phyloP scores from a whole-genome alignment of 2,888 invertebrate species.

The Chalcosyrphus nemorum region DNA sequence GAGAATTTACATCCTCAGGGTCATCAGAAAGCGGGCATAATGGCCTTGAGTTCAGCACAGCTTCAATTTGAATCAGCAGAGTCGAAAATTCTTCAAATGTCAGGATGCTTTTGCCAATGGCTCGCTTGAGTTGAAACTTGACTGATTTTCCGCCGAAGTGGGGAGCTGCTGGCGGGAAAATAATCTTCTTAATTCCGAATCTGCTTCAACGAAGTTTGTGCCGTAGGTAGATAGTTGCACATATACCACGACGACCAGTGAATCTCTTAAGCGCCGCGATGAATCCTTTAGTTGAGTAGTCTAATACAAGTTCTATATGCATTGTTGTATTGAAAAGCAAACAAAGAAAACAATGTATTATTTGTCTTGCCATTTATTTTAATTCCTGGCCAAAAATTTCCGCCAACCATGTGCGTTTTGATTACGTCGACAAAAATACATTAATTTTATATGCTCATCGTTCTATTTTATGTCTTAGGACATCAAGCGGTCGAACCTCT shows the following conservation, averaged over 20 bases:
- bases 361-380: too few species aligned
- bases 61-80: neutral
- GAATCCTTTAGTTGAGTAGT: slow-evolving; percentile 73
- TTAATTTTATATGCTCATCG: too few species aligned
- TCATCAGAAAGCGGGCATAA: too few species aligned
- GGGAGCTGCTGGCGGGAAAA: slow-evolving; percentile 58
- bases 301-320: slow-evolving; percentile 62
- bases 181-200: slow-evolving; percentile 76
- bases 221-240: slow-evolving; percentile 70
- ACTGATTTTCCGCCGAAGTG: slow-evolving; percentile 18
- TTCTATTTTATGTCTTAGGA: too few species aligned
- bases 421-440: too few species aligned
- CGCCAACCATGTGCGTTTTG: too few species aligned
- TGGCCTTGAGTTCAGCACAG: neutral
- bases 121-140: slow-evolving; percentile 6
- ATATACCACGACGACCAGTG: slow-evolving; percentile 73
- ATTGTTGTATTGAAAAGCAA: slow-evolving; percentile 11
- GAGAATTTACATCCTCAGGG: too few species aligned
- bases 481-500: too few species aligned
- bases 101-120: neutral
- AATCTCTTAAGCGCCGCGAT: slow-evolving; percentile 75
- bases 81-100: slow-evolving; percentile 19
- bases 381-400: too few species aligned
- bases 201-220: slow-evolving; percentile 75
- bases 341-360: too few species aligned